Evolutionary conservation across 2,888 invertebrate genomes (phyloP).

Genomic region (Paralinhomoeus sp.): DNA sequence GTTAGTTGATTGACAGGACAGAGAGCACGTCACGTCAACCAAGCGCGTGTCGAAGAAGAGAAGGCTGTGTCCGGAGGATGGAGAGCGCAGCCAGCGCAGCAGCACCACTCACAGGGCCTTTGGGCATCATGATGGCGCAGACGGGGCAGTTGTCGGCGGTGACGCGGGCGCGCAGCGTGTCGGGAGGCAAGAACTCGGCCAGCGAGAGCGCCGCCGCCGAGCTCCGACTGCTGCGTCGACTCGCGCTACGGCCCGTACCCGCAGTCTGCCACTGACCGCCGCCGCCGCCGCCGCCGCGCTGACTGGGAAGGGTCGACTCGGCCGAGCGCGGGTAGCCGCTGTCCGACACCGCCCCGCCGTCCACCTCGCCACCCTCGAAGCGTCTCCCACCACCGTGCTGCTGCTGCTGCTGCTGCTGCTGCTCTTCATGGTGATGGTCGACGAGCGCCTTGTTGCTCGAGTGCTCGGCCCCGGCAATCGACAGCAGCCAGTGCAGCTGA

Average conservation of each 20-base stretch:
- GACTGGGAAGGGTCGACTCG: not conserved
- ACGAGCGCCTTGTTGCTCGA: not conserved
- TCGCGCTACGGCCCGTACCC: not conserved
- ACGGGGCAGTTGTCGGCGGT: slow-evolving; percentile 19
- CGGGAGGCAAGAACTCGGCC: slow-evolving; percentile 13
- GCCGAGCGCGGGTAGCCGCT: too few relatives aligned
- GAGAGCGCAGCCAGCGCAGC: too few relatives aligned
- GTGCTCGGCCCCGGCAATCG: not conserved
- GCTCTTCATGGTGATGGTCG: not conserved
- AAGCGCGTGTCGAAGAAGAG: too few relatives aligned
- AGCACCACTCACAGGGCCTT: slow-evolving; percentile 4
- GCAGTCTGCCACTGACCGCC: too few relatives aligned
- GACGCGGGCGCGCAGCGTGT: slow-evolving; percentile 12
- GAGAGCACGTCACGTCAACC: too few relatives aligned
- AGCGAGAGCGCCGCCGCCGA: not conserved
- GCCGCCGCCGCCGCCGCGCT: not conserved
- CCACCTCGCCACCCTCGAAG: too few relatives aligned
- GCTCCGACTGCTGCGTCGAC: not conserved
- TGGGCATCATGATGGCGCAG: slow-evolving; percentile 19
- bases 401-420: not conserved
- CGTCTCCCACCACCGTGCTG: not conserved
- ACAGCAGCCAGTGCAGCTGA: slow-evolving; percentile 1
- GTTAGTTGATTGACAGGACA: too few relatives aligned
- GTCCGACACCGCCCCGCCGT: too few relatives aligned
- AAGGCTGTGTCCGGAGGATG: too few relatives aligned